Base-by-base conservation (phyloP, 30 jellyfish, hydroid and myxozoan species). In the Cassiopea andromeda region DNA sequence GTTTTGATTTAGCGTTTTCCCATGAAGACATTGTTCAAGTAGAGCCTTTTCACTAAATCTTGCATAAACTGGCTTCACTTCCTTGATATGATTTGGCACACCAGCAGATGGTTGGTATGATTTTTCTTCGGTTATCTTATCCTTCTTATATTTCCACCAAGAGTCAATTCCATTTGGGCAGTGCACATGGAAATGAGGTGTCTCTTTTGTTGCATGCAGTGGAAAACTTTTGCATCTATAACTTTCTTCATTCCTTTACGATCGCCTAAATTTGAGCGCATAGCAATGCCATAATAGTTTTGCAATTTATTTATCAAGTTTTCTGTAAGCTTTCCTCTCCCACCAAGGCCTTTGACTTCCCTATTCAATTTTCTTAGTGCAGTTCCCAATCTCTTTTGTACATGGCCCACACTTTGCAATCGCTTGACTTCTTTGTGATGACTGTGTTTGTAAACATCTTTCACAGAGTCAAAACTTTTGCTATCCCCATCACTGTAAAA, bases 401-500 rank as follows among this genome's bases (percentile, higher is more conserved):
- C 84, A 81, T 81, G 84, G 18, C 82, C 82, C 19, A 57, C 90
- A 67, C 60, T 60, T 67, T 59, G 90, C 45, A 87, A 59, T 77
- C 83, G 71, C 45, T 49, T 87, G 27, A 87, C 88, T 77, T 77
- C 84, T 19, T 59, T 87, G 44, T 78, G 49, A 17, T 38, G 93
- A 48, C 78, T 48, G 14, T 47, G 13, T 75, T 77, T 46, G 44
- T 77, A 48, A 10, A 75, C 93, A 87, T 61, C 10, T 44, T 73
- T 27, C 38, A 27, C 38, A 27, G 38, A 27, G 38, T 27, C 38
- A 27, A 27, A 27, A 27, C 38, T 27, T 73, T 73, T 87, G 85
- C 93, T 87, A 49, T 87, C 93, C 17, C 94, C 94, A 77, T 87
- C 94, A 73, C 14, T 58, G 8, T 58, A 14, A 58, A 14, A 0